Evolutionary conservation across 2,888 invertebrate genomes (phyloP).

Genomic region (Macrophya annulata): DNA sequence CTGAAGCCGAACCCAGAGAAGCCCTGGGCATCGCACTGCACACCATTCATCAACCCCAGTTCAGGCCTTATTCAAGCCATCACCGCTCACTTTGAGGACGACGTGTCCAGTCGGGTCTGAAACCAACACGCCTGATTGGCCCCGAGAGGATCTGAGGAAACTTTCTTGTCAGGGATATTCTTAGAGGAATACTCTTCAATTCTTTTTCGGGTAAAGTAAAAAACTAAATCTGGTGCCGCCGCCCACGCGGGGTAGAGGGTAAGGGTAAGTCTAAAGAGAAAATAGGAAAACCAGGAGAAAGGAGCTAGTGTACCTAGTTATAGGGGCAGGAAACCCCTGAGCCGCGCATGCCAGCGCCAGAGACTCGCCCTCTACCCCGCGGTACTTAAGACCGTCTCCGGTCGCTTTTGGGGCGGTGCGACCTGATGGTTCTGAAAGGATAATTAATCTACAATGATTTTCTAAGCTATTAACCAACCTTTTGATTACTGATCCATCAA

Average conservation of each 20-base stretch:
- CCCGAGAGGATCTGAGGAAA: conserved; percentile 61
- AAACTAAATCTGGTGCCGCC: conserved; percentile 59
- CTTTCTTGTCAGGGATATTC: conserved; percentile 46
- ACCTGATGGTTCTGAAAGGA: conserved; percentile 78
- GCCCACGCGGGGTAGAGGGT: conserved; percentile 68
- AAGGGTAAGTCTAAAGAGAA: conserved; percentile 64
- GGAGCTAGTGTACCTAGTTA: conserved; percentile 74
- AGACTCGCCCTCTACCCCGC: conserved; percentile 74
- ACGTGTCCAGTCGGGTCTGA: conserved; percentile 73
- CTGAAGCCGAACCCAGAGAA: conserved; percentile 70
- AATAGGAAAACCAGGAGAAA: conserved; percentile 62
- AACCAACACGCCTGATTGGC: conserved; percentile 72
- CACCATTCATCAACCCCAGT: conserved; percentile 70
- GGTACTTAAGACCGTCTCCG: conserved; percentile 78
- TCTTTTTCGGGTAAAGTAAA: conserved; percentile 44
- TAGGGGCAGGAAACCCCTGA: conserved; percentile 78
- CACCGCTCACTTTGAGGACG: conserved; percentile 72
- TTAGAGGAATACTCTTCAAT: conserved; percentile 39
- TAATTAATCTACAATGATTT: conserved; percentile 59
- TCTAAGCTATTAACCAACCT: conserved; percentile 45
- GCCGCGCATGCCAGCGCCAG: conserved; percentile 76
- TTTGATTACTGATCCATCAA: conserved; percentile 8
- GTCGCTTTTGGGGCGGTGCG: conserved; percentile 78
- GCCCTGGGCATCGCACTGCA: conserved; percentile 66
- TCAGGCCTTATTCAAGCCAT: conserved; percentile 72